These are phyloP conservation scores for Neoitamus cyanurus DNA, from an alignment of 2,888 invertebrate species.

Conservation along the genomic window DNA sequence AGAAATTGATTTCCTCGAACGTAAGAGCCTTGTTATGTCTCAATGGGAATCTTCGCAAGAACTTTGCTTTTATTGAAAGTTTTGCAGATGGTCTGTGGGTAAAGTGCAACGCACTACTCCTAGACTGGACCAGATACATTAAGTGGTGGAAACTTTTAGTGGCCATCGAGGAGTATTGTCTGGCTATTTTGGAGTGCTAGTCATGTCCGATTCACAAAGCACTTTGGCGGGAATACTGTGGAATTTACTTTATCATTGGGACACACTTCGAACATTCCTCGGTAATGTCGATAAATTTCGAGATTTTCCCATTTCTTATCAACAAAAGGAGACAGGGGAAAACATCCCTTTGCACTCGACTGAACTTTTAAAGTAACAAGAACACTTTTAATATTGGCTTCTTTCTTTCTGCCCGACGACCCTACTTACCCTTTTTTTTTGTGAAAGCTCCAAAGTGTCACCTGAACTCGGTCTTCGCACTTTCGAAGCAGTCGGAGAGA, in stretches of 20 bases:
- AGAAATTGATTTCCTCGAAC: not conserved
- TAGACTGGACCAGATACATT: not conserved
- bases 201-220: not conserved
- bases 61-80: not conserved
- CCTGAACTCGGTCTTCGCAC: not conserved
- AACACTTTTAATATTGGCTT: not conserved
- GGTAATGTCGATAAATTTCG: not conserved
- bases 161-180: not conserved
- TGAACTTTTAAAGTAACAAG: not conserved
- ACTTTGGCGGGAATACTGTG: not conserved
- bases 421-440: not conserved
- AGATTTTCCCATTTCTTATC: not conserved
- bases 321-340: not conserved
- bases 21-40: not conserved
- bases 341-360: not conserved
- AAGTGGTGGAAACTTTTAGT: not conserved
- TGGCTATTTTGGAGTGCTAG: slow-evolving; percentile 1
- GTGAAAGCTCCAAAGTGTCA: not conserved
- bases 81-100: not conserved
- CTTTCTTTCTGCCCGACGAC: not conserved
- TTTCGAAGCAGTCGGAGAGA: not conserved
- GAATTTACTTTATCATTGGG: slow-evolving; percentile 3
- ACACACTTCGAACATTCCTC: not conserved
- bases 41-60: not conserved
- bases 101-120: not conserved